Conservation (phyloP, 2,113 vertebrate species). For the Phrynocephalus versicolor region DNA sequence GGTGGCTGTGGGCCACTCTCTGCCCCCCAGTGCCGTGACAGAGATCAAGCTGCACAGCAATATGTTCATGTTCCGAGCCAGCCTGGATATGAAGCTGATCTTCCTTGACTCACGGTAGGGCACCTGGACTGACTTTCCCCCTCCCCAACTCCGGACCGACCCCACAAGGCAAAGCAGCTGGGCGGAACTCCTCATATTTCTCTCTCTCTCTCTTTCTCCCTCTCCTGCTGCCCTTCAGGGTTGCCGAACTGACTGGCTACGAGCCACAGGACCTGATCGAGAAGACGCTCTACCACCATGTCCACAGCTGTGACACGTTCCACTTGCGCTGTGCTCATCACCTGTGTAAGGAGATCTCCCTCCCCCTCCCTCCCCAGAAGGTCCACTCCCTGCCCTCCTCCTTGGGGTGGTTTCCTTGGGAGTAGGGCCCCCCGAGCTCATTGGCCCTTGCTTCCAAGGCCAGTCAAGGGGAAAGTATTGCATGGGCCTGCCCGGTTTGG, state of each 20-base stretch:
- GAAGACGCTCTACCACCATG: slow-evolving; percentile 98
- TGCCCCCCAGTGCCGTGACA: slow-evolving; percentile 94
- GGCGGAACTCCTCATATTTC: not conserved
- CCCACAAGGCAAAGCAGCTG: not conserved
- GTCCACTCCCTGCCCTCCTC: no score
- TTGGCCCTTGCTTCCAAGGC: not conserved
- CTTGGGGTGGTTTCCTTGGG: not conserved
- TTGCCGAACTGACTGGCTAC: slow-evolving; percentile 96
- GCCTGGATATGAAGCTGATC: slow-evolving; percentile 98
- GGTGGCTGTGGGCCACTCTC: slow-evolving; percentile 94
- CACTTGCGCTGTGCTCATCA: slow-evolving; percentile 96
- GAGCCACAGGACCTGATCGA: slow-evolving; percentile 98
- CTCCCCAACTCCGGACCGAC: not conserved
- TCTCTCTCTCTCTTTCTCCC: not conserved
- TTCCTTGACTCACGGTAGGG: slow-evolving; percentile 94
- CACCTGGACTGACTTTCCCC: not conserved
- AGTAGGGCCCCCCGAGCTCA: not conserved
- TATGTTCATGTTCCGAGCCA: slow-evolving; percentile 99
- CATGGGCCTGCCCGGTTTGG: not conserved
- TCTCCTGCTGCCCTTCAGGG: slow-evolving; percentile 71
- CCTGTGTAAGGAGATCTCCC: slow-evolving; percentile 84
- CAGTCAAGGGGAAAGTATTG: not conserved
- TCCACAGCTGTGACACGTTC: slow-evolving; percentile 97
- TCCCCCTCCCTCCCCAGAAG: slow-evolving; percentile 12
- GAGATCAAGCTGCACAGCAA: slow-evolving; percentile 98